Evolutionary conservation across 2,888 invertebrate genomes (phyloP).

Genomic region (Cabera pusaria): DNA sequence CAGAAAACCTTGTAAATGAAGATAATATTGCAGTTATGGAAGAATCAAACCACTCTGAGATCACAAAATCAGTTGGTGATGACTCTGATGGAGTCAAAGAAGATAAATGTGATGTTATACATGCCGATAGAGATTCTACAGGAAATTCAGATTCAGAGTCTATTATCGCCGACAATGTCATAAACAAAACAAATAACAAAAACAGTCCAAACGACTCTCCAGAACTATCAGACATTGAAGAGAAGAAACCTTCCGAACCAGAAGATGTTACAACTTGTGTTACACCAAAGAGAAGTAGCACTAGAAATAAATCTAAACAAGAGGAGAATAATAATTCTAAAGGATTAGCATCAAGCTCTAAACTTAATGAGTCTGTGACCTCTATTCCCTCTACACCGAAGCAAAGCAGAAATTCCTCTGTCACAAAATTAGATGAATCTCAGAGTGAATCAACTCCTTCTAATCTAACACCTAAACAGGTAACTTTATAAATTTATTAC

Average conservation of each 20-base stretch:
- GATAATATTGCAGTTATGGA: conserved; percentile 35
- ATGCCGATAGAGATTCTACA: no score
- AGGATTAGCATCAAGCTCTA: conserved; percentile 42
- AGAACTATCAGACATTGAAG: conserved; percentile 14
- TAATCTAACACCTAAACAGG: conserved; percentile 71
- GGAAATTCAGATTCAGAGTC: no score
- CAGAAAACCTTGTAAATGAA: conserved; percentile 22
- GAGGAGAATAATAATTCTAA: conserved; percentile 49
- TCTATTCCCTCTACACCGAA: conserved; percentile 55
- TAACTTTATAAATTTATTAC: conserved; percentile 4
- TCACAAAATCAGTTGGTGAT: conserved; percentile 7
- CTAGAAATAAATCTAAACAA: conserved; percentile 45
- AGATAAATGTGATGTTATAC: conserved; percentile 1
- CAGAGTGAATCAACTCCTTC: conserved; percentile 49
- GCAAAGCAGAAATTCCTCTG: conserved; percentile 50
- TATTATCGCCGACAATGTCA: no score
- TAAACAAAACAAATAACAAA: no score
- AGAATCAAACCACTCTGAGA: conserved; percentile 38
- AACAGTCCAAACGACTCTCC: conserved; percentile 19
- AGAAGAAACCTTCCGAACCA: conserved; percentile 11
- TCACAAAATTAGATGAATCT: conserved; percentile 52
- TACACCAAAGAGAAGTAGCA: conserved; percentile 57
- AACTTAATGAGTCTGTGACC: conserved; percentile 49
- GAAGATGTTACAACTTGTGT: conserved; percentile 21
- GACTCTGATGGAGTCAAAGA: conserved; percentile 2